Percentiles rank a stretch among this genome's conserved stretches.
Conservation (phyloP, 2,888 invertebrate species). For the Schrankia costaestrigalis region DNA sequence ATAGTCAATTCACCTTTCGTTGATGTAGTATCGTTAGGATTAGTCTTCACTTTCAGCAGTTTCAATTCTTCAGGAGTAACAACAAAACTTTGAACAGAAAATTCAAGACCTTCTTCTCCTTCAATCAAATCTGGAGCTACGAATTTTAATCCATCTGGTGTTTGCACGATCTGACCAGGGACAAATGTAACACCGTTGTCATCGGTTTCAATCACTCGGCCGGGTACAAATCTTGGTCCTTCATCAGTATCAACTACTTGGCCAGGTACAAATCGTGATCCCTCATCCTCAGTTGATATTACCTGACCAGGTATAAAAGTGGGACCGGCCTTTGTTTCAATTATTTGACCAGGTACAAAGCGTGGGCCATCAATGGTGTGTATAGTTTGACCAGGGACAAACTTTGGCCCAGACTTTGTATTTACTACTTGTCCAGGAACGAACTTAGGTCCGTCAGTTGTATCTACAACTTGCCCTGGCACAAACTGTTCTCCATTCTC, state of each 20-base stretch:
- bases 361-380: constrained; percentile 85
- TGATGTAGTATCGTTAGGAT: constrained; percentile 73
- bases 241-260: constrained; percentile 87
- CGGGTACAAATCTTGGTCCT: constrained; percentile 85
- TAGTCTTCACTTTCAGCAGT: constrained; percentile 72
- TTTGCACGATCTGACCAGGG: constrained; percentile 88
- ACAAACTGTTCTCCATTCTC: constrained; percentile 86
- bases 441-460: constrained; percentile 85
- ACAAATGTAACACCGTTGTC: constrained; percentile 87
- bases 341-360: constrained; percentile 89
- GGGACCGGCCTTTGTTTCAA: constrained; percentile 87
- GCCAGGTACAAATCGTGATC: constrained; percentile 82
- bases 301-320: constrained; percentile 90
- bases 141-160: constrained; percentile 85
- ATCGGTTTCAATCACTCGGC: constrained; percentile 86
- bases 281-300: constrained; percentile 82
- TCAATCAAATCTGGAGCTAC: constrained; percentile 85
- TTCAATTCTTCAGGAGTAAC: constrained; percentile 77
- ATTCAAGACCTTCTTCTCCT: constrained; percentile 84
- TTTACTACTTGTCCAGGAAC: constrained; percentile 89
- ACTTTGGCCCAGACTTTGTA: constrained; percentile 83
- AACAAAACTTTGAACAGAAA: constrained; percentile 85
- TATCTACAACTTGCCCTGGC: constrained; percentile 87
- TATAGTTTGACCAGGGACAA: constrained; percentile 86
- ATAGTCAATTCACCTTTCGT: constrained; percentile 82